A percentile compares a stretch with the other conserved stretches of the same genome.
These are phyloP conservation scores for Rhaphigaster nebulosa DNA, from an alignment of 2,888 invertebrate genomes.

Conservation along the genomic window DNA sequence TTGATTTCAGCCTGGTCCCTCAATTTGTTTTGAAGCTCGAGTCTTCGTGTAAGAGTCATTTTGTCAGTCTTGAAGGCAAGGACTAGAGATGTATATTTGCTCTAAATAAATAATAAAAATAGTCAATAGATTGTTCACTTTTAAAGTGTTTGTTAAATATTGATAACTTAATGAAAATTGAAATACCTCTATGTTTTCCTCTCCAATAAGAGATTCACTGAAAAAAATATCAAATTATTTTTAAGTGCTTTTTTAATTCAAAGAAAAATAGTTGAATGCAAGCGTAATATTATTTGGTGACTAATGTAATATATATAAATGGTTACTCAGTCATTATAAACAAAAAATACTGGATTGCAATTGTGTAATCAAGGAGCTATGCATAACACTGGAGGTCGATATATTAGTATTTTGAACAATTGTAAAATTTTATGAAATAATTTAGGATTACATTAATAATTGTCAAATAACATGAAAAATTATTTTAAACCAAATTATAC, in stretches of 20 bases:
- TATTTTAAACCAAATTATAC: background rate
- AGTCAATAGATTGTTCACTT: background rate
- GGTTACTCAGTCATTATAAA: too few species aligned
- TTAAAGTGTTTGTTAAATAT: background rate
- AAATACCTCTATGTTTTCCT: slow-evolving; percentile 68
- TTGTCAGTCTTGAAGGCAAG: slow-evolving; percentile 75
- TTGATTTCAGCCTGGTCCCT: slow-evolving; percentile 75
- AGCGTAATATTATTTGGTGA: too few species aligned
- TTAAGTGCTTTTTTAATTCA: too few species aligned
- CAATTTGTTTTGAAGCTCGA: slow-evolving; percentile 73
- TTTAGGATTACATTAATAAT: too few species aligned
- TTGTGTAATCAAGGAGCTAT: too few species aligned
- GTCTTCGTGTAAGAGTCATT: slow-evolving; percentile 72
- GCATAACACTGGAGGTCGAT: too few species aligned
- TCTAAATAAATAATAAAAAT: slow-evolving; percentile 68
- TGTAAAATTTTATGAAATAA: background rate
- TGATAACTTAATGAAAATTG: slow-evolving; percentile 24
- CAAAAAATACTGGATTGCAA: too few species aligned
- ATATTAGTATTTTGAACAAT: background rate
- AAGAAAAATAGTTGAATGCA: too few species aligned
- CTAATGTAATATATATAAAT: too few species aligned
- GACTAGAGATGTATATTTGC: slow-evolving; percentile 73
- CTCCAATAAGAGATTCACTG: slow-evolving; percentile 68
- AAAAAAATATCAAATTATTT: slow-evolving; percentile 62
- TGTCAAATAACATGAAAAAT: background rate